These are phyloP conservation scores for Cephus runcator DNA, from an alignment of 2,888 invertebrate species.

Conservation along the genomic window DNA sequence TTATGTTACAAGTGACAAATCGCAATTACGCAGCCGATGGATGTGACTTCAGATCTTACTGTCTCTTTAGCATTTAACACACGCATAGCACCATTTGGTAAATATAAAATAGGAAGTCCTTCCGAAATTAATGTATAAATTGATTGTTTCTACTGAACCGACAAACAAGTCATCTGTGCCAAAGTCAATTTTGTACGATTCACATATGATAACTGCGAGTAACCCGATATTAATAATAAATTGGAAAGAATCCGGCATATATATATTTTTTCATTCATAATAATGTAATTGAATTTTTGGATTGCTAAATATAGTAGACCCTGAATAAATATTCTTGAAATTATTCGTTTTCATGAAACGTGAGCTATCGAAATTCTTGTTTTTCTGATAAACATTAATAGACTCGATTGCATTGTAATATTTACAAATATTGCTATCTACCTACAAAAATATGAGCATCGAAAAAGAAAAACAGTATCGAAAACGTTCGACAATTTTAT, in stretches of 20 bases:
- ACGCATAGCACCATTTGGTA: conserved; percentile 34
- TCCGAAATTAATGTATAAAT: conserved; percentile 17
- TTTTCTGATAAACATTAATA: neutral
- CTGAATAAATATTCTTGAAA: neutral
- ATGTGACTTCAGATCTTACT: conserved; percentile 17
- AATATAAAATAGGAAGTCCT: conserved; percentile 35
- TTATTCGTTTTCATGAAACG: neutral
- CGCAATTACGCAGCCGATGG: conserved; percentile 16
- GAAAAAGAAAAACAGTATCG: neutral
- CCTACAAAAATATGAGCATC: neutral
- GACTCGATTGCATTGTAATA: neutral
- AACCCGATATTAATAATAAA: neutral
- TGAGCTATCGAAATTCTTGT: neutral
- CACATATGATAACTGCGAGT: neutral
- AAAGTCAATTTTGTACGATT: neutral
- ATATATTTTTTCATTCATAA: neutral
- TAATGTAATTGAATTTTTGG: neutral
- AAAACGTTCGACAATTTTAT: neutral
- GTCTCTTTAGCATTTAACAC: conserved; percentile 16
- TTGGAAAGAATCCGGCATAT: neutral
- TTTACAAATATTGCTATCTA: neutral
- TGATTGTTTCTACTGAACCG: neutral
- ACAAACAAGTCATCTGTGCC: neutral
- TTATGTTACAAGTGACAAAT: conserved; percentile 22
- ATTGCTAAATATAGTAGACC: neutral